Evolutionary conservation across 2,888 invertebrate genomes (phyloP), one percentile per base, ranked within the genome.

Genomic region (Caenorhabditis auriculariae): DNA sequence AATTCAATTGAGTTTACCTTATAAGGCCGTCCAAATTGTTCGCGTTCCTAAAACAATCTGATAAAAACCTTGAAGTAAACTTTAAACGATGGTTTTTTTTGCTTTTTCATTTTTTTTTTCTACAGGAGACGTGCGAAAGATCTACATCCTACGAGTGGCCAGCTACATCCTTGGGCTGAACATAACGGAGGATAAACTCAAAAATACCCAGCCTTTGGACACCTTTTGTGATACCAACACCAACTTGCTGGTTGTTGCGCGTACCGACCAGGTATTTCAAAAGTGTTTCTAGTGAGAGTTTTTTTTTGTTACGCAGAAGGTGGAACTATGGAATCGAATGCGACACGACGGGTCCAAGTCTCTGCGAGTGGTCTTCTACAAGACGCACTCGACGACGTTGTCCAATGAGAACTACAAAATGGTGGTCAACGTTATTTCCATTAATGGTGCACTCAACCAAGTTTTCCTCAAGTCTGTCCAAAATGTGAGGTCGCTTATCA

Each of bases 391-490:
- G n/a, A 84, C 84, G 19, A 83, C 85, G 9, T 84, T 88, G 43
- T 86, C 86, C 12, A 84, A 85, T 9, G 86, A 87, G 42, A 88
- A 88, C 78, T 82, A 88, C 47, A 84, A 86, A 60, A 82, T 82
- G 23, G 84, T 85, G 60, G 82, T 88, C 39, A 86, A 87, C 73
- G 85, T 88, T 5, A 86, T 87, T 3, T 86, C 88, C 1, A 83
- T 88, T 81, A 70, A 65, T 42, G 87, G 87, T 69, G 86, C 87
- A 24, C 87, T 88, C 12, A 82, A 87, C 27, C 83, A 85, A 48
- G 84, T 87, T 2, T 83, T 88, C 19, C 88, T 87, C 77, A 86
- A 88, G 78, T 83, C 86, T 32, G 82, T 88, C 28, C 86, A 87
- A 71, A 87, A 87, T 76, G 84, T 88, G 17, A 88, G 57, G 46